phyloP scores from a whole-genome alignment of 2,113 vertebrate species.

The Gulo gulo region DNA sequence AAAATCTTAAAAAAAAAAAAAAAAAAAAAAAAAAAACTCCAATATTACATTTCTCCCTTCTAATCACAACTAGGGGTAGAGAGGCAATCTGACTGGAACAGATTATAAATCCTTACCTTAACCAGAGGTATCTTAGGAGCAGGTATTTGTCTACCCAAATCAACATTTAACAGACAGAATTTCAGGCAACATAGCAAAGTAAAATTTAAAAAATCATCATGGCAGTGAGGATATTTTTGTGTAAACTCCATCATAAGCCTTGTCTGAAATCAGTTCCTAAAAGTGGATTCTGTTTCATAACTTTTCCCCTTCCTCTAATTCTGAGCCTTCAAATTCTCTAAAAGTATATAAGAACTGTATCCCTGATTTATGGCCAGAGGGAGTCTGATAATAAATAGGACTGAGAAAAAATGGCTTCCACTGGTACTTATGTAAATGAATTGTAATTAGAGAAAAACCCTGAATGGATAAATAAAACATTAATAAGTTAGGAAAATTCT shows the following conservation, averaged over 20 bases:
- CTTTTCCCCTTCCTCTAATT: slow-evolving; percentile 26
- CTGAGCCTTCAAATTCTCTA: slow-evolving; percentile 1
- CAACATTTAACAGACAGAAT: slow-evolving; percentile 2
- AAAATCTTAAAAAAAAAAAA: no score
- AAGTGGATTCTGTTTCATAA: slow-evolving; percentile 22
- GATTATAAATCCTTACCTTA: not conserved
- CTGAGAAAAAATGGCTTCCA: not conserved
- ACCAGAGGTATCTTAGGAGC: not conserved
- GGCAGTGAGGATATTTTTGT: slow-evolving; percentile 1
- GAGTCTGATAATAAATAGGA: not conserved
- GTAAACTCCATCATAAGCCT: not conserved
- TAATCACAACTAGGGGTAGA: not conserved
- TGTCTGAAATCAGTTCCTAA: not conserved
- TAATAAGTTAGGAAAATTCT: slow-evolving; percentile 10
- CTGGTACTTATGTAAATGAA: not conserved
- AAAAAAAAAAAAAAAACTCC: no score
- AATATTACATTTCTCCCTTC: slow-evolving; percentile 11
- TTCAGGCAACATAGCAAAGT: not conserved
- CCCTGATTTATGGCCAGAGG: not conserved
- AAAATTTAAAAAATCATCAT: not conserved
- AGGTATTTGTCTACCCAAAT: not conserved
- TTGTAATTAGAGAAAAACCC: not conserved
- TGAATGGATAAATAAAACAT: not conserved
- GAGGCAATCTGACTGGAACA: slow-evolving; percentile 2
- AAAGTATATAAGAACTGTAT: slow-evolving; percentile 12